Conservation (phyloP, 2,797 vertebrate genomes). For the Rhynchotus rufescens region DNA sequence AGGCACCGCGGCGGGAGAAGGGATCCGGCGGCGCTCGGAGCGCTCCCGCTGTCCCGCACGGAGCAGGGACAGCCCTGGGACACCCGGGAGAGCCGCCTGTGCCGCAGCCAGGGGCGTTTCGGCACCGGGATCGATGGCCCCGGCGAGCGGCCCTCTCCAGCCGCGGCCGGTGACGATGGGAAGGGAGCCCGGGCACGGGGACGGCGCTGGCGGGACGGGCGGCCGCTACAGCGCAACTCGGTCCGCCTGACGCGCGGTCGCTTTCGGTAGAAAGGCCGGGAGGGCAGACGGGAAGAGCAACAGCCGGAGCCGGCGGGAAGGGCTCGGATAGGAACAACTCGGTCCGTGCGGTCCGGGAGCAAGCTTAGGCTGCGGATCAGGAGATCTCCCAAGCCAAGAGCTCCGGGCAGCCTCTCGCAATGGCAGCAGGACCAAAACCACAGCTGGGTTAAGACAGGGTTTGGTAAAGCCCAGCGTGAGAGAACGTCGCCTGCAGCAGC, state of each 20-base stretch:
- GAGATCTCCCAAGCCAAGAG: no score
- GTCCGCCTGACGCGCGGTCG: background rate
- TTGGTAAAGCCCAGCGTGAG: background rate
- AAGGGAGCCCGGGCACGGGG: background rate
- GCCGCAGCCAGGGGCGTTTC: no score
- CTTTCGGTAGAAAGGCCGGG: background rate
- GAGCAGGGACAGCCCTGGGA: no score
- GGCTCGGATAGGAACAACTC: background rate
- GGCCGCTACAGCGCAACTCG: background rate
- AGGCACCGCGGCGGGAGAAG: background rate
- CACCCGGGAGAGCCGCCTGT: rapidly evolving
- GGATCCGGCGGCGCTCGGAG: background rate
- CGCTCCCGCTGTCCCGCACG: background rate
- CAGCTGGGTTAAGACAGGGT: background rate
- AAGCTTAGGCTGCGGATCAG: background rate
- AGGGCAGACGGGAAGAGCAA: background rate
- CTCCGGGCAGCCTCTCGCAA: background rate
- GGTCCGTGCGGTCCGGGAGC: background rate
- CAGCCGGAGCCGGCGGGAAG: background rate
- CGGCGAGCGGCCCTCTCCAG: background rate
- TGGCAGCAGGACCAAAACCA: rapidly evolving
- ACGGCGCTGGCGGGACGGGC: no score
- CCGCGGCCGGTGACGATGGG: no score
- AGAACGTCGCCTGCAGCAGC: background rate
- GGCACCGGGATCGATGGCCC: background rate